phyloP scores from a whole-genome alignment of 1,140 invertebrate genomes.

The Lithobius niger region DNA sequence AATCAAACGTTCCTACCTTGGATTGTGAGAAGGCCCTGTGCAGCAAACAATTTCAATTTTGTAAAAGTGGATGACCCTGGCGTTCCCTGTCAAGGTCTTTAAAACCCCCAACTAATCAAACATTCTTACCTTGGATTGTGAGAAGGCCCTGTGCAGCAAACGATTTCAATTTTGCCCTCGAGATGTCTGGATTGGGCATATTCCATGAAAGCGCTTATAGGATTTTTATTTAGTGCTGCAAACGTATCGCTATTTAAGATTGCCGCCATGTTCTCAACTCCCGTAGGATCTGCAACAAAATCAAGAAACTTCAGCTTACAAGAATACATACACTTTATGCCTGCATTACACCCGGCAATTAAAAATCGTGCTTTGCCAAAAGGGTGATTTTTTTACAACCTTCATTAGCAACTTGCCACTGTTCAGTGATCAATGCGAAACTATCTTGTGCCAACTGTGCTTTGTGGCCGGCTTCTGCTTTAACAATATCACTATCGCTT shows the following conservation, averaged over 20 bases:
- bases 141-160: slow-evolving; percentile 29
- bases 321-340: too few species aligned
- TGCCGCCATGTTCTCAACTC: slow-evolving; percentile 13
- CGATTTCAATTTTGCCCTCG: slow-evolving; percentile 28
- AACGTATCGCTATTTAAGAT: slow-evolving; percentile 27
- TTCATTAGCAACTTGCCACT: too few species aligned
- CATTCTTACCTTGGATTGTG: slow-evolving; percentile 31
- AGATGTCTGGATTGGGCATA: slow-evolving; percentile 33
- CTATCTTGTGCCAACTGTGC: too few species aligned
- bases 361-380: too few species aligned
- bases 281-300: slow-evolving; percentile 1
- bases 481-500: too few species aligned
- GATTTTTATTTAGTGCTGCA: slow-evolving; percentile 34
- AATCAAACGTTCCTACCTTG: slow-evolving; percentile 24
- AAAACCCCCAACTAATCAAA: slow-evolving; percentile 5
- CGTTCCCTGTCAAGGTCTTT: too few species aligned
- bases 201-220: slow-evolving; percentile 36
- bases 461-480: too few species aligned
- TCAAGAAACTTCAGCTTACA: too few species aligned
- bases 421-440: too few species aligned
- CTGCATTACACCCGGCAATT: too few species aligned
- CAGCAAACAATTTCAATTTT: slow-evolving; percentile 29
- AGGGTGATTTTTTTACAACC: too few species aligned
- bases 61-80: too few species aligned
- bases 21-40: slow-evolving; percentile 32